Evolutionary conservation across 2,888 invertebrate genomes (phyloP).

Genomic region (Diaphora mendica): DNA sequence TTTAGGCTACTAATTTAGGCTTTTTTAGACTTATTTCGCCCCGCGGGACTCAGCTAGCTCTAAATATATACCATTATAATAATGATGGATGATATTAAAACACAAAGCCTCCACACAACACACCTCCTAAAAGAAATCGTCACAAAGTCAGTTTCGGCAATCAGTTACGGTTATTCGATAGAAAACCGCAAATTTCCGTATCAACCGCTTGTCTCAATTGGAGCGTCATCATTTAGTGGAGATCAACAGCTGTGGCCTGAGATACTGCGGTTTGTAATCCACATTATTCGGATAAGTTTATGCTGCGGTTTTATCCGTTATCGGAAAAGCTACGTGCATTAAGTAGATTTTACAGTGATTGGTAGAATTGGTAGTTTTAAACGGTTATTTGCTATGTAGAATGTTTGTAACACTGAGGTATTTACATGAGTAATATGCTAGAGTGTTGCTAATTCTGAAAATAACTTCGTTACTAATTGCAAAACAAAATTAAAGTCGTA

Average conservation of each 20-base stretch:
- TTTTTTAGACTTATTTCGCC: no score
- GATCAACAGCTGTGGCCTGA: conserved; percentile 9
- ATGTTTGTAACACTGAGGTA: neutral
- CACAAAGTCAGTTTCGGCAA: conserved; percentile 42
- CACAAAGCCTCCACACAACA: neutral
- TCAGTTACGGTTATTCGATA: conserved; percentile 54
- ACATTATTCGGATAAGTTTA: conserved; percentile 15
- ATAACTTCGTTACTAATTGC: no score
- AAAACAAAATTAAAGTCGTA: neutral
- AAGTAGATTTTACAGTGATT: neutral
- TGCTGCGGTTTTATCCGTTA: conserved; percentile 13
- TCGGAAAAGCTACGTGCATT: conserved; percentile 6
- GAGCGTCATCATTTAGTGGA: conserved; percentile 24
- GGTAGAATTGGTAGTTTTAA: neutral
- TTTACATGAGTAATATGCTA: no score
- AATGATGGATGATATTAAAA: neutral
- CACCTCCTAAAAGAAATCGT: conserved; percentile 1
- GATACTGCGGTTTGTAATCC: conserved; percentile 31
- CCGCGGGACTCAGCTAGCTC: no score
- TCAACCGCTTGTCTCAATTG: conserved; percentile 28
- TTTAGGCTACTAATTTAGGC: no score
- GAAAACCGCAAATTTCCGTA: conserved; percentile 65
- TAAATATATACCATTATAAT: no score
- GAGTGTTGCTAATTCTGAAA: no score
- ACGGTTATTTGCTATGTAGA: no score